These are phyloP conservation scores for Montipora capricornis DNA, from an alignment of 64 coral and sea anemone genomes.

Conservation along the genomic window DNA sequence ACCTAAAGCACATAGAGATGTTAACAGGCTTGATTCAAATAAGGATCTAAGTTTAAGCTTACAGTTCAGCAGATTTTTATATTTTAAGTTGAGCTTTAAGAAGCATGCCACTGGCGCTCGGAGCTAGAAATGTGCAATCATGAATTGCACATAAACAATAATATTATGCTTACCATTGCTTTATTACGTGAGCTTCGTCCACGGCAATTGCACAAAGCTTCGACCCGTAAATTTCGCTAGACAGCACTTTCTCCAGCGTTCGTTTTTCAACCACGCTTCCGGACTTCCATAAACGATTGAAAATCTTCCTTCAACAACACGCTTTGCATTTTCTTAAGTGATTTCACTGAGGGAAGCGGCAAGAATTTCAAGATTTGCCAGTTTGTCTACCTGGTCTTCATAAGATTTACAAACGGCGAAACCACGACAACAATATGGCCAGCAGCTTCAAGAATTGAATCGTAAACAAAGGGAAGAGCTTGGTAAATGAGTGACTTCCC, in stretches of 20 bases:
- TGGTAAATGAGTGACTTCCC: slow-evolving; percentile 50
- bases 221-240: not conserved
- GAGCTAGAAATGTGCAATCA: too few relatives aligned
- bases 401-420: too few relatives aligned
- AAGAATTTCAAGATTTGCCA: slow-evolving; percentile 34
- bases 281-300: slow-evolving; percentile 62
- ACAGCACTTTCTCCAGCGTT: slow-evolving; percentile 56
- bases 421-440: slow-evolving; percentile 61
- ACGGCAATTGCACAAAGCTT: slow-evolving; percentile 73
- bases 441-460: not conserved
- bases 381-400: slow-evolving; percentile 27
- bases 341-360: slow-evolving; percentile 44
- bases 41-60: too few relatives aligned
- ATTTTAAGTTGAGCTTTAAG: too few relatives aligned
- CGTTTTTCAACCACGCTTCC: slow-evolving; percentile 53
- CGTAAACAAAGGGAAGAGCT: not conserved
- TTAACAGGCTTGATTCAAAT: too few relatives aligned
- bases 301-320: slow-evolving; percentile 38
- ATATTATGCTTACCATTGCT: slow-evolving; percentile 64
- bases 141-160: too few relatives aligned
- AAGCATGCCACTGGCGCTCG: too few relatives aligned
- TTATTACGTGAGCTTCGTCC: slow-evolving; percentile 77
- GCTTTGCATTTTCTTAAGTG: slow-evolving; percentile 15
- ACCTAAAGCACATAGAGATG: too few relatives aligned
- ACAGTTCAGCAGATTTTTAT: too few relatives aligned